A percentile compares a stretch with the other conserved stretches of the same genome.
Evolutionary conservation across 2,888 invertebrate species (phyloP).

Genomic region (Resseliella maxima): DNA sequence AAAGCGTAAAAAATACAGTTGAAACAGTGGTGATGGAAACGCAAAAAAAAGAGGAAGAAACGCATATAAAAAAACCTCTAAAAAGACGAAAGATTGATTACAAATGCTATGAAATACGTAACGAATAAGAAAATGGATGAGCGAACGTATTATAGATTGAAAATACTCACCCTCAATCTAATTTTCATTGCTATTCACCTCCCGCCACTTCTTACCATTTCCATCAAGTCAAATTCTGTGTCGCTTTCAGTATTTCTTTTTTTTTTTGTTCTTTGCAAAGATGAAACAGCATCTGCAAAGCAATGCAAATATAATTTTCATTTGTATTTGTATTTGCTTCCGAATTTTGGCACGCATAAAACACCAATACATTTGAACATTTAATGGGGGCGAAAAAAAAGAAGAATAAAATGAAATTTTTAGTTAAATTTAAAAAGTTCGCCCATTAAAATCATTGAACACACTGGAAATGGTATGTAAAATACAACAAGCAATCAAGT

Average conservation of each 20-base stretch:
- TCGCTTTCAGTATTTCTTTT: too few species aligned
- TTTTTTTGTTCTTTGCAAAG: too few species aligned
- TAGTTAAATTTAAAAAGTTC: background rate
- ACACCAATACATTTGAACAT: background rate
- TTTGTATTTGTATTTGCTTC: too few species aligned
- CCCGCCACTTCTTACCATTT: background rate
- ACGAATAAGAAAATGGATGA: conserved; percentile 6
- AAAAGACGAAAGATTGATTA: conserved; percentile 34
- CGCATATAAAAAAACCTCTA: background rate
- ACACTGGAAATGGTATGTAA: too few species aligned
- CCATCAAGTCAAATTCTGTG: too few species aligned
- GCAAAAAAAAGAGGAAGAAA: background rate
- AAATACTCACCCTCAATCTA: background rate
- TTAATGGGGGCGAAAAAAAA: background rate
- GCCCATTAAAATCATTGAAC: background rate
- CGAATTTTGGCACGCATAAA: too few species aligned
- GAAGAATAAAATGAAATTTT: conserved; percentile 1
- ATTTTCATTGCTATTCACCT: too few species aligned
- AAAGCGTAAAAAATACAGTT: conserved; percentile 6
- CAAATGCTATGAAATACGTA: conserved; percentile 20
- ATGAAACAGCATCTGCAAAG: too few species aligned
- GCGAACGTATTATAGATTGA: background rate
- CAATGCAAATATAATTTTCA: too few species aligned
- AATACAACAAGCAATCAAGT: too few species aligned
- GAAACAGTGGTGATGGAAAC: background rate